Evolutionary conservation across 2,888 invertebrate genomes (phyloP).

Genomic region (Anoplius nigerrimus): DNA sequence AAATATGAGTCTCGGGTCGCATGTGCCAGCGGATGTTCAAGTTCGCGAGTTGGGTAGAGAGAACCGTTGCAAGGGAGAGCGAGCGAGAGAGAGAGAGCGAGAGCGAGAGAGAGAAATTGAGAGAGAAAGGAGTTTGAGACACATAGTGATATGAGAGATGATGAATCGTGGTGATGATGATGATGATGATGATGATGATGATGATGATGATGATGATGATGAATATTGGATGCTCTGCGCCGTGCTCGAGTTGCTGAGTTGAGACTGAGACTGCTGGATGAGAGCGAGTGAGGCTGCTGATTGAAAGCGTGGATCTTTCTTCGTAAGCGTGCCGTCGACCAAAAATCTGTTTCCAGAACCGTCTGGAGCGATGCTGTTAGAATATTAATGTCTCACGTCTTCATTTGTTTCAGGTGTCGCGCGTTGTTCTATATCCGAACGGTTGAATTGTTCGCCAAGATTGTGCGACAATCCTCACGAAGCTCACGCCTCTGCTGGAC

Average conservation of each 20-base stretch:
- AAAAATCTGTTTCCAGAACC: too few relatives aligned
- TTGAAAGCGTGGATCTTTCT: conserved; percentile 33
- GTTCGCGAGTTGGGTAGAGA: conserved; percentile 16
- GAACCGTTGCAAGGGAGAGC: conserved; percentile 20
- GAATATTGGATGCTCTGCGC: conserved; percentile 28
- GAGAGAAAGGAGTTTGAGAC: conserved; percentile 9
- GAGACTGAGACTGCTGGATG: conserved; percentile 13
- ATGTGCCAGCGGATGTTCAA: conserved; percentile 10
- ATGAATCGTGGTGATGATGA: neutral
- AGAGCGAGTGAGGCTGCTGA: conserved; percentile 31
- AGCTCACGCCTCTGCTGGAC: too few relatives aligned
- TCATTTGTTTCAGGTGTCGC: neutral
- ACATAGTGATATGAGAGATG: conserved; percentile 15
- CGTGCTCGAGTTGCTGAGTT: conserved; percentile 26
- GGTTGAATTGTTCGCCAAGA: neutral
- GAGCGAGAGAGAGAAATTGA: conserved; percentile 19
- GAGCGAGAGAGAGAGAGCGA: conserved; percentile 24
- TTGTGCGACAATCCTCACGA: too few relatives aligned
- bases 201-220: neutral
- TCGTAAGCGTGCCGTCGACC: conserved; percentile 38
- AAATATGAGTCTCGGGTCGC: conserved; percentile 34
- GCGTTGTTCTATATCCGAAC: conserved; percentile 5
- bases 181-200: conserved; percentile 4
- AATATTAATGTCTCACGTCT: neutral
- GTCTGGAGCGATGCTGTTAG: too few relatives aligned